Evolutionary conservation across 2,113 vertebrate genomes (phyloP), one percentile per base, ranked within the genome.

Genomic region (Anser cygnoides): DNA sequence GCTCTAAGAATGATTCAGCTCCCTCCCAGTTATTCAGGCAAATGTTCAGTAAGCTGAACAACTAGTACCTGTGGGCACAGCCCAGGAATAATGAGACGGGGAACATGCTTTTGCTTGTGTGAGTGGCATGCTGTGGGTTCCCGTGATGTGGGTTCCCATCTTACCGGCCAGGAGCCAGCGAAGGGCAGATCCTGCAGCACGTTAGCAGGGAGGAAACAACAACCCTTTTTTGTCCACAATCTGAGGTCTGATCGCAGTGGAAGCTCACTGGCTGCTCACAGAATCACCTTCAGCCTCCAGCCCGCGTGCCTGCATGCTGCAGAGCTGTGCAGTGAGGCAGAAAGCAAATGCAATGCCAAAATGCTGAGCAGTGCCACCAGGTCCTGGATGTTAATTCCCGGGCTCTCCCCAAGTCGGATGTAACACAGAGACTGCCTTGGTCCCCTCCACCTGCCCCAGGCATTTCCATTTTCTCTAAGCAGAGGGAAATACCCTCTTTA

Each of bases 1-100:
- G 62, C 59, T 96, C 73, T 86, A 54, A 93, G 95, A 97, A 95
- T 97, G 95, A 97, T 96, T 97, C 96, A 96, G 93, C 90, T 97
- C 25, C 50, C 91, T 95, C 63, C 89, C 95, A 93, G 66, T 95
- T 95, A 88, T 95, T 96, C 96, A 93, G 87, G 54, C 86, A 96
- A 95, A 96, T 90, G 91, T 91, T 77, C 91, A 91, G 80, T 41
- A 76, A 80, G n/a, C 65, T 87, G 78, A 94, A 87, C 65, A 95
- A 75, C 72, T 44, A 68, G 92, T 83, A 84, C 84, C 77, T 94
- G 91, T 87, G 89, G 95, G 87, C 46, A 97, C 70, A 93, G 70
- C 74, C 37, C 37, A 65, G 91, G 84, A 95, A 75, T 90, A 95
- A 93, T 58, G 89, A 95, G 87, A 66, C 89, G 91, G 92, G 87